phyloP scores from a whole-genome alignment of 64 coral and sea anemone genomes.

The Stichodactyla mertensii region DNA sequence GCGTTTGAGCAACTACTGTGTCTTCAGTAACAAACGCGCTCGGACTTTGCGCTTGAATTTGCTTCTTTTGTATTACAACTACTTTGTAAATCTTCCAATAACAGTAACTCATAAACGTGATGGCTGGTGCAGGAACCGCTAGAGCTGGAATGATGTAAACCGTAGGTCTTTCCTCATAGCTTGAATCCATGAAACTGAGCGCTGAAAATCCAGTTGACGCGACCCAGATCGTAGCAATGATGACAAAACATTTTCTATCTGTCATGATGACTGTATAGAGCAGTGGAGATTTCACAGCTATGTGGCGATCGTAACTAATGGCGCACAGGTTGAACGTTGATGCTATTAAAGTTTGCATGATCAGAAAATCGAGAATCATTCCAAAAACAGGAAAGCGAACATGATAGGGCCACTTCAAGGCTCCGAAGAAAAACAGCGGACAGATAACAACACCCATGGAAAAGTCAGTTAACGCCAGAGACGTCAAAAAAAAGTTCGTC shows the following conservation, averaged over 20 bases:
- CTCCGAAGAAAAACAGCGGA: slow-evolving; percentile 13
- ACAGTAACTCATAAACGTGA: slow-evolving; percentile 21
- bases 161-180: slow-evolving; percentile 10
- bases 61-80: slow-evolving; percentile 12
- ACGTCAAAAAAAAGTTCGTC: slow-evolving; percentile 21
- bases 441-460: background rate
- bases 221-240: slow-evolving; percentile 8
- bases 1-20: background rate
- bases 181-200: slow-evolving; percentile 2
- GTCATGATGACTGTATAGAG: slow-evolving; percentile 16
- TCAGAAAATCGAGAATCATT: slow-evolving; percentile 20
- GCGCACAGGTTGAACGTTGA: slow-evolving; percentile 4
- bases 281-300: background rate
- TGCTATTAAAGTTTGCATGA: slow-evolving; percentile 18
- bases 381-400: slow-evolving; percentile 15
- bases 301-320: slow-evolving; percentile 26
- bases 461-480: slow-evolving; percentile 16
- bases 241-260: background rate
- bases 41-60: slow-evolving; percentile 10
- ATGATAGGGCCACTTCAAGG: slow-evolving; percentile 24
- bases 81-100: slow-evolving; percentile 31
- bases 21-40: slow-evolving; percentile 4
- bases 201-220: background rate
- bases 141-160: slow-evolving; percentile 6
- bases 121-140: background rate